Percentiles rank a stretch among this genome's conserved stretches.
These are phyloP conservation scores for Leistus spinibarbis DNA, from an alignment of 2,888 invertebrate species.

Conservation along the genomic window DNA sequence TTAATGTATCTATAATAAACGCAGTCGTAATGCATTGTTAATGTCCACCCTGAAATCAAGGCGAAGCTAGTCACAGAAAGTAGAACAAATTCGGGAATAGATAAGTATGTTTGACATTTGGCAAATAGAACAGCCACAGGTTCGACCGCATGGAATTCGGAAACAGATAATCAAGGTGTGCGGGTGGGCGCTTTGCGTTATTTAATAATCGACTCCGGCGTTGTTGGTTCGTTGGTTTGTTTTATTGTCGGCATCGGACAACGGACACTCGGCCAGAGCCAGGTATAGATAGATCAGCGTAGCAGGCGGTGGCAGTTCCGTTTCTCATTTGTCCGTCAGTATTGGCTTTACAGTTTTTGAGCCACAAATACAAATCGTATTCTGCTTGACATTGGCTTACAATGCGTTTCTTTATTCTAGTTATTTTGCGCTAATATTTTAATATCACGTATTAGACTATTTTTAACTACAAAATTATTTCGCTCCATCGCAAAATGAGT, in stretches of 20 bases:
- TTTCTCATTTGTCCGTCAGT: constrained; percentile 13
- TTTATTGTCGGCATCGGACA: neutral
- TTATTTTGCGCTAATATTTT: no score
- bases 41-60: neutral
- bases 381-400: no score
- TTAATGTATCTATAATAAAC: neutral
- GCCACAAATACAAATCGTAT: neutral
- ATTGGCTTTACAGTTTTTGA: neutral
- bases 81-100: neutral
- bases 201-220: neutral
- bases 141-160: constrained; percentile 8
- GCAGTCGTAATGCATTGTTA: neutral
- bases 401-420: no score
- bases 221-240: neutral
- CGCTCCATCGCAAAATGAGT: no score
- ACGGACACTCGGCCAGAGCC: neutral
- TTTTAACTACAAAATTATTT: no score
- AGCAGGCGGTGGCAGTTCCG: constrained; percentile 15
- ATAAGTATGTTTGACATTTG: neutral
- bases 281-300: neutral
- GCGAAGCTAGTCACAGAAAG: neutral
- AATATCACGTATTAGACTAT: no score
- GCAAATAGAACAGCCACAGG: constrained; percentile 4
- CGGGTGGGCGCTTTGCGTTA: constrained; percentile 10
- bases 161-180: constrained; percentile 4